Evolutionary conservation across 1,140 invertebrate genomes (phyloP), one percentile per base, ranked within the genome.

Genomic region (Hylaeus volcanicus): DNA sequence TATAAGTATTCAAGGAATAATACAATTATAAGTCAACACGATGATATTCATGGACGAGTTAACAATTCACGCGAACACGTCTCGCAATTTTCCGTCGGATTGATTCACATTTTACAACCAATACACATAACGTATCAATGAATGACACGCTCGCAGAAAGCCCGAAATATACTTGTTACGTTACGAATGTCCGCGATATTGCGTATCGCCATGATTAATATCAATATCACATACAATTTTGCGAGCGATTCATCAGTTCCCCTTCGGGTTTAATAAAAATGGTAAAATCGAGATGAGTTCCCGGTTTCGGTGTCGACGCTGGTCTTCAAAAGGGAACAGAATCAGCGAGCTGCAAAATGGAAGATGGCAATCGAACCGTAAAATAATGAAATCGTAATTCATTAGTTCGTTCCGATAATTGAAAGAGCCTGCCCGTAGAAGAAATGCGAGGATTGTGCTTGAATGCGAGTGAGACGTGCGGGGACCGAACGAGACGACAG

Each of bases 201-300:
- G 2, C 43, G 43, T 45, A 45, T 45, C 5, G 5, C 43, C 3
- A 45, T 45, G 2, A 45, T 45, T 51, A 51, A 51, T 11, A 51
- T 51, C 11, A 51, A 51, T 51, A 51, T 51, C 51, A 9, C 51
- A 51, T 2, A 51, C 6, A 9, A 9, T 6, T 51, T 51, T 51
- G 48, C 48, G 6, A 8, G 9, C 48, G 8, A 51, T 51, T 11
- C 2, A 64, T 12, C 26, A 11, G 4, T 1, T 26, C 65, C 2
- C 1, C n/a, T 68, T 68, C 41, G 64, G 76, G 26, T 86, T 88
- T 88, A 84, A 88, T 83, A 87, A 89, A 90, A 90, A 84, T 55
- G 72, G 63, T 39, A 48, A 71, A 68, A 48, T n/a, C 45, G 53
- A 45, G 56, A 51, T 48, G 26, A 79, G 58, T 45, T 68, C 37